A percentile compares a stretch with the other conserved stretches of the same genome.
Evolutionary conservation across 2,888 invertebrate genomes (phyloP).

Genomic region (Eupithecia subfuscata): DNA sequence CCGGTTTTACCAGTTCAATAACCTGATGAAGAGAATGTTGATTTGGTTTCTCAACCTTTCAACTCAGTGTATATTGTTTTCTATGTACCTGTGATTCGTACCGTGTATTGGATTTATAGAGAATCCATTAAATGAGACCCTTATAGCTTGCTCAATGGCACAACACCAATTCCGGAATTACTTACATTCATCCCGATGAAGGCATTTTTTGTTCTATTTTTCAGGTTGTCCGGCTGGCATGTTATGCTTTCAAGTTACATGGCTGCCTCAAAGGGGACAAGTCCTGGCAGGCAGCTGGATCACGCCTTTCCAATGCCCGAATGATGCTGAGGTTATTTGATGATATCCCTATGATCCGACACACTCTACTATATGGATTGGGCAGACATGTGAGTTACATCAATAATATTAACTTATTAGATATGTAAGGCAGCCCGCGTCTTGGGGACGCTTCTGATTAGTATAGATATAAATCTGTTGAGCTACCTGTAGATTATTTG

Average conservation of each 20-base stretch:
- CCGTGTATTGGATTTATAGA: background rate
- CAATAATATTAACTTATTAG: background rate
- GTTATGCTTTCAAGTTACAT: constrained; percentile 90
- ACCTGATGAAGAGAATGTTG: constrained; percentile 42
- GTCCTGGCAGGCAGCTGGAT: constrained; percentile 85
- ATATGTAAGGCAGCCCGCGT: background rate
- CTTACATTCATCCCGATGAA: background rate
- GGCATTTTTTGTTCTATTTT: background rate
- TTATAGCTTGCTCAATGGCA: too few species aligned
- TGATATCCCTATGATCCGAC: constrained; percentile 92
- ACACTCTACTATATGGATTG: constrained; percentile 88
- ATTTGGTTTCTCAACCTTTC: background rate
- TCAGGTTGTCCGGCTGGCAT: constrained; percentile 89
- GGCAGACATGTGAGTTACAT: constrained; percentile 81
- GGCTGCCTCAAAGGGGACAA: constrained; percentile 85
- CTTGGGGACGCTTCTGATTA: too few species aligned
- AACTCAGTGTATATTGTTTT: background rate
- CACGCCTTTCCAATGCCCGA: constrained; percentile 89
- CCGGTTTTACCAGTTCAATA: constrained; percentile 55
- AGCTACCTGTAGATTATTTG: too few species aligned
- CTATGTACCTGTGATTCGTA: background rate
- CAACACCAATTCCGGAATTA: background rate
- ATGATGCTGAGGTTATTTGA: constrained; percentile 92
- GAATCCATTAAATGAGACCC: too few species aligned
- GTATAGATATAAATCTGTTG: too few species aligned